Percentiles rank a stretch among this genome's conserved stretches.
Evolutionary conservation across 2,888 invertebrate genomes (phyloP).

Genomic region (Onthophagus sagittarius): DNA sequence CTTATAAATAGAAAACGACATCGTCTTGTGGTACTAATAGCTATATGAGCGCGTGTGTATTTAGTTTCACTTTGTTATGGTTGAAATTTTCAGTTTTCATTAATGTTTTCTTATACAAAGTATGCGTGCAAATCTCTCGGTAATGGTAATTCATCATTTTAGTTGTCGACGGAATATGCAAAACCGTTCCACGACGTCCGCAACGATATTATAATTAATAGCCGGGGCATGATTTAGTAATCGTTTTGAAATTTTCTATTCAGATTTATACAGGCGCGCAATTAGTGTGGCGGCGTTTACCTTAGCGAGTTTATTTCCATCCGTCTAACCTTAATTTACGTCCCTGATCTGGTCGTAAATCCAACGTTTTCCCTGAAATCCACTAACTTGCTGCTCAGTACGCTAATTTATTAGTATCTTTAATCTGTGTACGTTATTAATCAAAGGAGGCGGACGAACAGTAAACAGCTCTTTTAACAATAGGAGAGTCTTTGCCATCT

Average conservation of each 20-base stretch:
- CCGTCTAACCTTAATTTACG: not conserved
- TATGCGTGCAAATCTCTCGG: not conserved
- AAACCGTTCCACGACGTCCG: not conserved
- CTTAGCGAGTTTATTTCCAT: not conserved
- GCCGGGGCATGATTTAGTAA: not conserved
- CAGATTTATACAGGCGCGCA: not conserved
- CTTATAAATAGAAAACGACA: not conserved
- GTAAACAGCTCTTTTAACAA: not conserved
- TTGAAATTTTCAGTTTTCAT: not conserved
- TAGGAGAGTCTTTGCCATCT: not conserved
- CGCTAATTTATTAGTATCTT: not conserved
- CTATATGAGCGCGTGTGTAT: not conserved
- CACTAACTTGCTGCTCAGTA: not conserved
- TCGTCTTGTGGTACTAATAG: not conserved
- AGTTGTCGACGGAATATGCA: not conserved
- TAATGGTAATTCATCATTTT: not conserved
- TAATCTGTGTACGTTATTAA: not conserved
- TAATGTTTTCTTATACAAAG: not conserved
- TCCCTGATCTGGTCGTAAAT: not conserved
- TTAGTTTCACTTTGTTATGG: not conserved
- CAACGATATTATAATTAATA: not conserved
- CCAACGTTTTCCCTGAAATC: not conserved
- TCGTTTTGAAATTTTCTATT: not conserved
- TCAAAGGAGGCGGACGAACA: not conserved
- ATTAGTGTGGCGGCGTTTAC: not conserved